Conservation (phyloP, 2,113 vertebrate genomes). For the Vanacampus margaritifer region DNA sequence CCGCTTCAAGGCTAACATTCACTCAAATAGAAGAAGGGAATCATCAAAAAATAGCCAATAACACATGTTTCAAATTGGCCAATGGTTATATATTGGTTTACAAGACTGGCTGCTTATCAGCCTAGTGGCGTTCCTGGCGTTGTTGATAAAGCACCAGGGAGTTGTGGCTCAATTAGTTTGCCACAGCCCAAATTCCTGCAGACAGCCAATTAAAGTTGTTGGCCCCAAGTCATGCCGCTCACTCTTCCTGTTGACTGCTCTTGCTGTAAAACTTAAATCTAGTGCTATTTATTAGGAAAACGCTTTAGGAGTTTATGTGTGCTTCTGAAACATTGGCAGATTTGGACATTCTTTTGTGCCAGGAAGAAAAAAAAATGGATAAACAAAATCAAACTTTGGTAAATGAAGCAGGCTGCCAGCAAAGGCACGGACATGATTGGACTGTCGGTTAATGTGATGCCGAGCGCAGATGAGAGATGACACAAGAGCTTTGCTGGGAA, state of each 20-base stretch:
- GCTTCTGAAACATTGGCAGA: neutral
- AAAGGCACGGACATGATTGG: conserved; percentile 36
- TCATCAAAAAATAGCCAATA: conserved; percentile 69
- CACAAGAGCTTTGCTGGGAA: conserved; percentile 58
- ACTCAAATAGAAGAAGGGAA: conserved; percentile 38
- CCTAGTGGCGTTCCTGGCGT: conserved; percentile 58
- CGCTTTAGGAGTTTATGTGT: conserved; percentile 23
- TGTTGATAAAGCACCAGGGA: conserved; percentile 77
- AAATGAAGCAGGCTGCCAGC: conserved; percentile 16
- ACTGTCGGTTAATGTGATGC: conserved; percentile 13
- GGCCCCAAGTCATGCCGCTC: conserved; percentile 35
- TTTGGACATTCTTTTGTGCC: conserved; percentile 23
- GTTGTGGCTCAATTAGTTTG: conserved; percentile 74
- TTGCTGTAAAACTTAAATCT: conserved; percentile 33
- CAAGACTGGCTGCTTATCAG: conserved; percentile 72
- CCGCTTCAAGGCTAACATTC: conserved; percentile 15
- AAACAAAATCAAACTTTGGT: conserved; percentile 60
- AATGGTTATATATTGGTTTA: conserved; percentile 77
- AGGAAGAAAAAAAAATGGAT: conserved; percentile 20
- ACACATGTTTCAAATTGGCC: conserved; percentile 79
- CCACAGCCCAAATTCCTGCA: conserved; percentile 66
- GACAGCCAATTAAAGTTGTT: conserved; percentile 59
- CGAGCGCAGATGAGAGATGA: conserved; percentile 45
- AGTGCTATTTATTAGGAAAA: conserved; percentile 28
- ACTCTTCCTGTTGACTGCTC: conserved; percentile 56